Evolutionary conservation across 1,140 invertebrate species (phyloP).

Genomic region (Vanessa atalanta): DNA sequence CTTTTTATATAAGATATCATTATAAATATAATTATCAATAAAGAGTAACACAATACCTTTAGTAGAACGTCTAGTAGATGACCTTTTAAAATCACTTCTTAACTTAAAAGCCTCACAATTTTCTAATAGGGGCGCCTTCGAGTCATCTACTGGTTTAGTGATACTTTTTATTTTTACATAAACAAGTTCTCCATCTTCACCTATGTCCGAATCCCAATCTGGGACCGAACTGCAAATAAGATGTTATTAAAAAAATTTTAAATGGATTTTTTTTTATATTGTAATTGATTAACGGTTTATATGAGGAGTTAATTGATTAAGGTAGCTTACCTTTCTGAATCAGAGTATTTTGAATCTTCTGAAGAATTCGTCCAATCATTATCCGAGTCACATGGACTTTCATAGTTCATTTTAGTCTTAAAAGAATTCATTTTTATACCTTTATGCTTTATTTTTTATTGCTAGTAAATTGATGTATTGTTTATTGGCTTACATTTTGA

Average conservation of each 20-base stretch:
- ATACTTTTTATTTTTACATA: constrained; percentile 75
- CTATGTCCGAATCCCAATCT: constrained; percentile 84
- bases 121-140: constrained; percentile 63
- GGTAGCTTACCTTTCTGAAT: constrained; percentile 63
- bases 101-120: constrained; percentile 72
- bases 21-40: constrained; percentile 1
- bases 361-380: constrained; percentile 75
- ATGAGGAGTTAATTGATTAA: too few relatives aligned
- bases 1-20: not conserved
- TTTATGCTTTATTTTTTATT: not conserved
- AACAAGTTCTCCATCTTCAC: constrained; percentile 82
- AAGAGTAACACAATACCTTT: constrained; percentile 53
- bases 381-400: constrained; percentile 70
- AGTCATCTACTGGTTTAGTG: constrained; percentile 41
- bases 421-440: constrained; percentile 50
- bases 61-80: constrained; percentile 68
- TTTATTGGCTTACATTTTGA: too few relatives aligned
- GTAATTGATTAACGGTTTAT: constrained; percentile 3
- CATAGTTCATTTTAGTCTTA: constrained; percentile 58
- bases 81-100: constrained; percentile 72
- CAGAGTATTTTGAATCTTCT: constrained; percentile 70
- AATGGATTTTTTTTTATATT: not conserved
- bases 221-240: constrained; percentile 79
- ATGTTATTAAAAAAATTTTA: not conserved
- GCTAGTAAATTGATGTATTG: not conserved